Evolutionary conservation across 2,888 invertebrate species (phyloP).

Genomic region (Encarsia formosa): DNA sequence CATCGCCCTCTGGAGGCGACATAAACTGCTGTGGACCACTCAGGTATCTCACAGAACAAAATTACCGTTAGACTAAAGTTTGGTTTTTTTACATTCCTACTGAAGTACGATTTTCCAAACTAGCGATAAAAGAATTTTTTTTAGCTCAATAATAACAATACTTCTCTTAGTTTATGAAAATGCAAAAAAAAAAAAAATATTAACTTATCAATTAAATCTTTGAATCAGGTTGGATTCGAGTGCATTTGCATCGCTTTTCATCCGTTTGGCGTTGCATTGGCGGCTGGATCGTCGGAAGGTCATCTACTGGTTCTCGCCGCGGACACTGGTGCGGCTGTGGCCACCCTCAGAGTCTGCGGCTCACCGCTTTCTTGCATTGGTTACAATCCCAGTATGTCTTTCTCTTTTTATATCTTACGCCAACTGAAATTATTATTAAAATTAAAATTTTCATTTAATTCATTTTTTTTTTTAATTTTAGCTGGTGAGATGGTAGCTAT

Average conservation of each 20-base stretch:
- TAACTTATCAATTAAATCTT: constrained; percentile 14
- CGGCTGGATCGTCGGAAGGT: constrained; percentile 86
- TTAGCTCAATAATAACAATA: too few species aligned
- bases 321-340: constrained; percentile 79
- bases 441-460: too few species aligned
- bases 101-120: too few species aligned
- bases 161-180: too few species aligned
- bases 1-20: constrained; percentile 85
- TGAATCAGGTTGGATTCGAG: constrained; percentile 78
- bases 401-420: neutral
- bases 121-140: too few species aligned
- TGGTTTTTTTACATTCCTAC: too few species aligned
- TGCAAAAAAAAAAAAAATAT: neutral
- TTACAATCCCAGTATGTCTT: constrained; percentile 75
- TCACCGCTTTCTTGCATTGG: constrained; percentile 82
- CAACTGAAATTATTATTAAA: too few species aligned
- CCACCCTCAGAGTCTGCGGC: constrained; percentile 81
- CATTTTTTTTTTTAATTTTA: constrained; percentile 46
- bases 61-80: too few species aligned
- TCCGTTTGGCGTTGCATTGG: constrained; percentile 80
- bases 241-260: constrained; percentile 85
- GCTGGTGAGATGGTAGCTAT: constrained; percentile 85
- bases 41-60: too few species aligned
- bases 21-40: constrained; percentile 81
- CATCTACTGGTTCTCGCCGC: constrained; percentile 82